Percentiles rank a stretch among this genome's conserved stretches.
Evolutionary conservation across 2,797 vertebrate genomes (phyloP).

Genomic region (Numenius phaeopus): DNA sequence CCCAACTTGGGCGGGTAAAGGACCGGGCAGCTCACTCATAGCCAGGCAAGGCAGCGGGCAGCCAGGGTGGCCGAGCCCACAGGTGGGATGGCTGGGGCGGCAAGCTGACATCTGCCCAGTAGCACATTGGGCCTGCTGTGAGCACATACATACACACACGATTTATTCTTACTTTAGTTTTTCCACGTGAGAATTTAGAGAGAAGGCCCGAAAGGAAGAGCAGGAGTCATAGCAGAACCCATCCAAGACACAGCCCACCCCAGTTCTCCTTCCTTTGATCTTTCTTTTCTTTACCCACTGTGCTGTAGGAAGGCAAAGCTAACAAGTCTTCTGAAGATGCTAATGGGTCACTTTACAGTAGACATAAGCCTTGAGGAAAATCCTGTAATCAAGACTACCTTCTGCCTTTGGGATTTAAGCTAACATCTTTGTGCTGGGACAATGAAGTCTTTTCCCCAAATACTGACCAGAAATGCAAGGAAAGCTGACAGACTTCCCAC

Average conservation of each 20-base stretch:
- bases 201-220: not conserved
- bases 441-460: not conserved
- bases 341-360: not conserved
- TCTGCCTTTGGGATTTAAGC: not conserved
- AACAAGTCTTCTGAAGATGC: not conserved
- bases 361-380: not conserved
- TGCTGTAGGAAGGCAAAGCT: not conserved
- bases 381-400: not conserved
- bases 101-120: not conserved
- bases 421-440: not conserved
- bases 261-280: not conserved
- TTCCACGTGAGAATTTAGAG: not conserved
- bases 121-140: not conserved
- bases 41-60: rapidly evolving
- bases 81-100: not conserved
- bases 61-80: not conserved
- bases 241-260: not conserved
- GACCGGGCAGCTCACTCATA: not conserved
- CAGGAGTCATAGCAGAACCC: not conserved
- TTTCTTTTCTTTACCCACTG: not conserved
- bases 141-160: rapidly evolving
- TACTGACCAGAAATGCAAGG: not conserved
- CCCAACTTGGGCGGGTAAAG: not conserved
- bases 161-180: not conserved
- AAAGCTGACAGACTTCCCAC: not conserved